Evolutionary conservation across 2,113 vertebrate species (phyloP).

Genomic region (Asarcornis scutulata): DNA sequence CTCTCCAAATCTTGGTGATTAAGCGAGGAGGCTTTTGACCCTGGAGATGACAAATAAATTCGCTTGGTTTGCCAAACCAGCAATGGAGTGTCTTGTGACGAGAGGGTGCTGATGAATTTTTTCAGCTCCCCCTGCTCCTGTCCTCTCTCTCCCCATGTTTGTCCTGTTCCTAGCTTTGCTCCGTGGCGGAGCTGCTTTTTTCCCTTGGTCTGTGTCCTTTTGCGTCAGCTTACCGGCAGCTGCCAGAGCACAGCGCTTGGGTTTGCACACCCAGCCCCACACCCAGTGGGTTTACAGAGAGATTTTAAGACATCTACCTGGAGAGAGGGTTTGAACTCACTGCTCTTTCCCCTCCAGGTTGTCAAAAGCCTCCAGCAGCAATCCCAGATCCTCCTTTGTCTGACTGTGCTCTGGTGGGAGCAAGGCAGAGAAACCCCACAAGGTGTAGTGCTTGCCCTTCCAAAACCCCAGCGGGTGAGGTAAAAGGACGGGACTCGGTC

Average conservation of each 20-base stretch:
- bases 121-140: background rate
- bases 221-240: rapidly evolving
- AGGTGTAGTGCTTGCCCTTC: background rate
- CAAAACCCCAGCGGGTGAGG: background rate
- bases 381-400: no score
- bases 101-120: background rate
- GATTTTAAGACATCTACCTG: background rate
- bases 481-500: background rate
- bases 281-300: rapidly evolving
- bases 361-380: background rate
- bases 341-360: background rate
- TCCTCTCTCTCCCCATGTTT: background rate
- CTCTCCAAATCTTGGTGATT: background rate
- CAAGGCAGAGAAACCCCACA: background rate
- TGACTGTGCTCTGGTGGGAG: background rate
- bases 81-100: slow-evolving; percentile 40
- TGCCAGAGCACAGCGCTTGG: background rate
- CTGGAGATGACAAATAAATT: slow-evolving; percentile 33
- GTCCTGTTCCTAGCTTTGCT: background rate
- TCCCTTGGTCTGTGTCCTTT: background rate
- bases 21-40: slow-evolving; percentile 5
- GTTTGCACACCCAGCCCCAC: background rate
- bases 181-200: rapidly evolving
- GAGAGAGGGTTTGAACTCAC: background rate
- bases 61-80: slow-evolving; percentile 30